Evolutionary conservation across 1,140 invertebrate species (phyloP).

Genomic region (Pissodes strobi): DNA sequence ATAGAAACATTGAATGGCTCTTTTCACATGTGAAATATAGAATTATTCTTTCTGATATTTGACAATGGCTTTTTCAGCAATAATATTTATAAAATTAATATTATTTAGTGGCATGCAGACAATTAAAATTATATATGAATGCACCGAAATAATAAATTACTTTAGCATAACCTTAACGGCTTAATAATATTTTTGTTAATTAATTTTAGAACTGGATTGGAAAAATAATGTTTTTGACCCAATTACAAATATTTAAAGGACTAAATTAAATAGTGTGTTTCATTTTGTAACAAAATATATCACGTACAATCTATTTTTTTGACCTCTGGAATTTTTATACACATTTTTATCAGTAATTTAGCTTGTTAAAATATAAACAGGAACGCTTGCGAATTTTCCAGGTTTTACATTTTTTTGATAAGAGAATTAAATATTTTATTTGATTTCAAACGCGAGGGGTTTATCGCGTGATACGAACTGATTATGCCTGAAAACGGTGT

Average conservation of each 20-base stretch:
- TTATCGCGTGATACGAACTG: conserved; percentile 10
- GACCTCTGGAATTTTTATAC: neutral
- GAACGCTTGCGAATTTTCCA: too few relatives aligned
- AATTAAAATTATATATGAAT: too few relatives aligned
- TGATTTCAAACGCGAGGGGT: neutral
- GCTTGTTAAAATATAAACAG: neutral
- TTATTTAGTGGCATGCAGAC: neutral
- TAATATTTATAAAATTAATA: neutral
- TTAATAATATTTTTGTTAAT: too few relatives aligned
- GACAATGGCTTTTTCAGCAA: neutral
- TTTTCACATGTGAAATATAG: neutral
- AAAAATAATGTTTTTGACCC: neutral
- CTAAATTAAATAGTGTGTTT: too few relatives aligned
- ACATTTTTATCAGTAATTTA: neutral
- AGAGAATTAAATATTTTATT: conserved; percentile 19
- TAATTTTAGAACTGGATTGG: too few relatives aligned
- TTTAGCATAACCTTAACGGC: too few relatives aligned
- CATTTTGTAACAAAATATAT: too few relatives aligned
- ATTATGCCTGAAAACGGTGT: neutral
- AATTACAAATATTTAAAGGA: neutral
- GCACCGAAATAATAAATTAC: too few relatives aligned
- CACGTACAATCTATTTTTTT: neutral
- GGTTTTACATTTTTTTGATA: too few relatives aligned
- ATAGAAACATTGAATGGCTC: neutral
- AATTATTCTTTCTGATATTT: neutral